Percentiles rank a stretch among this genome's conserved stretches.
Evolutionary conservation across 1,140 invertebrate genomes (phyloP).

Genomic region (Tetraneura akinire): DNA sequence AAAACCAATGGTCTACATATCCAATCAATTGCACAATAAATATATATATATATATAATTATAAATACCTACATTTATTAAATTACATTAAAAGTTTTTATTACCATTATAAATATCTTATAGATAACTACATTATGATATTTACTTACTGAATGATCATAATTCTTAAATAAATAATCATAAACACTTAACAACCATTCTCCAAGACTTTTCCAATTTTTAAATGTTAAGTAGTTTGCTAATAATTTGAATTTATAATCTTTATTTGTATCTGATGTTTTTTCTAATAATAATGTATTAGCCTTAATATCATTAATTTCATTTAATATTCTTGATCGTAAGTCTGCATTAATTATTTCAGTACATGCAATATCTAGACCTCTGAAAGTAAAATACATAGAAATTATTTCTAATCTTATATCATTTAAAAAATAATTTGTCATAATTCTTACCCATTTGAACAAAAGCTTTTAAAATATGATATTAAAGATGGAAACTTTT

Average conservation of each 20-base stretch:
- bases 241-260: neutral
- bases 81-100: too few relatives aligned
- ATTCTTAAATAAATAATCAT: slow-evolving; percentile 41
- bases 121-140: too few relatives aligned
- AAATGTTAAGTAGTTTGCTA: neutral
- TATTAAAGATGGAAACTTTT: slow-evolving; percentile 69
- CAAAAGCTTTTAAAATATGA: slow-evolving; percentile 58
- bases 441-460: slow-evolving; percentile 53
- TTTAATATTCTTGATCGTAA: neutral
- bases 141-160: slow-evolving; percentile 38
- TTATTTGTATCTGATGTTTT: neutral
- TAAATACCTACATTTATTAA: too few relatives aligned
- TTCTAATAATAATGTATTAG: neutral
- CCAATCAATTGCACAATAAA: too few relatives aligned
- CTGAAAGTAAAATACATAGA: neutral
- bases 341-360: slow-evolving; percentile 15
- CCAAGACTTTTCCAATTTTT: slow-evolving; percentile 9
- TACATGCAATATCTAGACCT: slow-evolving; percentile 34
- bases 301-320: slow-evolving; percentile 33
- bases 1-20: too few relatives aligned
- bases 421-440: neutral
- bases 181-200: slow-evolving; percentile 23
- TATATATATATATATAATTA: too few relatives aligned
- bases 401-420: neutral
- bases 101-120: too few relatives aligned